phyloP scores from a whole-genome alignment of 1,140 invertebrate species.

The Lucilia cuprina region DNA sequence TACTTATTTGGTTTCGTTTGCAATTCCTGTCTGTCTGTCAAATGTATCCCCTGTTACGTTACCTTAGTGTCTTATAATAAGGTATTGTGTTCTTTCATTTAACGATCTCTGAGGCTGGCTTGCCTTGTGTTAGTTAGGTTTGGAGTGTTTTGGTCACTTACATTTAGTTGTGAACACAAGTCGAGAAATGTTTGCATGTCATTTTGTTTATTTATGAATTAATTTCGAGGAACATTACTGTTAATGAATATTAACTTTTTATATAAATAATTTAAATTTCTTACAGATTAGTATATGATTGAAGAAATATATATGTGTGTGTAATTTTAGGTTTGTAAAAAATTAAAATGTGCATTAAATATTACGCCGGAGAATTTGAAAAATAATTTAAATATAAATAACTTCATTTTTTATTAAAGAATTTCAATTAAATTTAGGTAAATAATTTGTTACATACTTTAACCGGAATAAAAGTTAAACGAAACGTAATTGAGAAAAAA shows the following conservation, averaged over 20 bases:
- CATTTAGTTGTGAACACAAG: not conserved
- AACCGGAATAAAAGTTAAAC: too few relatives aligned
- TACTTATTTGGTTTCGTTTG: not conserved
- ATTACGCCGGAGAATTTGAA: too few relatives aligned
- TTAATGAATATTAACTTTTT: constrained; percentile 1
- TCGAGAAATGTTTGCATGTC: not conserved
- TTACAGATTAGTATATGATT: too few relatives aligned
- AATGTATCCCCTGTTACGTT: not conserved
- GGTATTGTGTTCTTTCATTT: not conserved
- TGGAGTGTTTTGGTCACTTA: not conserved
- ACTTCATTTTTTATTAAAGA: too few relatives aligned
- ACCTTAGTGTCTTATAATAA: constrained; percentile 12
- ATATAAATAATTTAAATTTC: too few relatives aligned
- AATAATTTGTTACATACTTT: too few relatives aligned
- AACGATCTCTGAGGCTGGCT: not conserved
- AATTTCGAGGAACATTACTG: not conserved
- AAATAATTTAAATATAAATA: too few relatives aligned
- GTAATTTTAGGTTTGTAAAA: too few relatives aligned
- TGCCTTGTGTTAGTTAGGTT: not conserved
- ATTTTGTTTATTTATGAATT: not conserved
- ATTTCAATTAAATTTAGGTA: too few relatives aligned
- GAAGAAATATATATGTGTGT: too few relatives aligned
- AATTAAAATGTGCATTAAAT: too few relatives aligned
- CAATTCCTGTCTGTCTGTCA: not conserved
- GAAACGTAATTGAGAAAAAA: too few relatives aligned